A percentile compares a stretch with the other conserved stretches of the same genome.
These are phyloP conservation scores for Lycaon pictus DNA, from an alignment of 2,113 vertebrate genomes.

Conservation along the genomic window DNA sequence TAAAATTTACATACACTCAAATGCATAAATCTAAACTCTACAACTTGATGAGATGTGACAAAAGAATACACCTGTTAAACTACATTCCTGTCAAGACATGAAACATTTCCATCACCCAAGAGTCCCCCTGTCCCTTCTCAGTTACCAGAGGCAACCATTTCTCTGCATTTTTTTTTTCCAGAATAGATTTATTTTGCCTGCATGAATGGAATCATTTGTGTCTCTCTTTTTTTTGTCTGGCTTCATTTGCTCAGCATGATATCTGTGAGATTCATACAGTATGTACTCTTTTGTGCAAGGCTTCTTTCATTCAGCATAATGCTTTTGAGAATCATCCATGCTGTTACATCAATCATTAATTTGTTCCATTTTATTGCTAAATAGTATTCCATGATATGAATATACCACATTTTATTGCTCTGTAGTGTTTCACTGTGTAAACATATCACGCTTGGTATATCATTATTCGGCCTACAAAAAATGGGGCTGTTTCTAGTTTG, in stretches of 20 bases:
- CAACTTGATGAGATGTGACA: not conserved
- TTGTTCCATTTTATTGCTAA: not conserved
- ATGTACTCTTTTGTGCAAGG: not conserved
- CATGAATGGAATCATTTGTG: not conserved
- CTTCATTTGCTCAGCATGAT: not conserved
- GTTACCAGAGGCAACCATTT: not conserved
- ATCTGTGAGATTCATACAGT: not conserved
- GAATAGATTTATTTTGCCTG: not conserved
- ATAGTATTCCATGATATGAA: not conserved
- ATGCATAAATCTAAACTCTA: not conserved
- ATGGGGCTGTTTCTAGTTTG: not conserved
- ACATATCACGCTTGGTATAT: not conserved
- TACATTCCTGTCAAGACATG: not conserved
- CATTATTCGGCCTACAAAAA: not conserved
- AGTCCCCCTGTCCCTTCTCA: not conserved
- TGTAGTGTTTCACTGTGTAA: not conserved
- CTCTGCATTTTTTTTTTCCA: not conserved
- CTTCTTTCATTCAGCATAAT: not conserved
- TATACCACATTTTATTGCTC: not conserved
- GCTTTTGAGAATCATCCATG: not conserved
- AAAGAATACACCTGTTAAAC: not conserved
- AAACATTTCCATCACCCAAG: not conserved
- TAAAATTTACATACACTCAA: not conserved
- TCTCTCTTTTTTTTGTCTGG: not conserved
- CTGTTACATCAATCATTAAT: not conserved